Percentiles rank a stretch among this genome's conserved stretches.
Conservation (phyloP, 2,113 vertebrate genomes). For the Austrofundulus limnaeus region DNA sequence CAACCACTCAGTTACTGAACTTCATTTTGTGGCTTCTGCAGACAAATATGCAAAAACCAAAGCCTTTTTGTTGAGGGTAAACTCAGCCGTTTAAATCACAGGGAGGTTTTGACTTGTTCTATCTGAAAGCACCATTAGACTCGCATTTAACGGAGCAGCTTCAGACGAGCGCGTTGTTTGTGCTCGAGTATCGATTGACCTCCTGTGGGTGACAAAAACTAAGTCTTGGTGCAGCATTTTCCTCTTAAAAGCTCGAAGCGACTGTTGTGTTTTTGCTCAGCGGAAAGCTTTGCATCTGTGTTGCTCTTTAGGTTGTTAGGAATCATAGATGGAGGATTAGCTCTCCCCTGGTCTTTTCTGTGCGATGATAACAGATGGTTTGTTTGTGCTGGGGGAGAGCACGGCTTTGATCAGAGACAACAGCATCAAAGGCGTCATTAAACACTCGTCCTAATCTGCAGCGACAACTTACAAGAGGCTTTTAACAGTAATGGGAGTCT, state of each 20-base stretch:
- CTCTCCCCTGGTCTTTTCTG: conserved; percentile 28
- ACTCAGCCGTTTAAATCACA: conserved; percentile 35
- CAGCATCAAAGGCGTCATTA: conserved; percentile 72
- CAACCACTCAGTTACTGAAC: not conserved
- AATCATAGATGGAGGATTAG: conserved; percentile 45
- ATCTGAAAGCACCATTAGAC: conserved; percentile 27
- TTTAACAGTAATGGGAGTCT: conserved; percentile 51
- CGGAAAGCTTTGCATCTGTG: not conserved
- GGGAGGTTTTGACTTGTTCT: conserved; percentile 13
- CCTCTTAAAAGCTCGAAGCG: conserved; percentile 18
- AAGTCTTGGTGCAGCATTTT: conserved; percentile 17
- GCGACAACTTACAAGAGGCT: conserved; percentile 60
- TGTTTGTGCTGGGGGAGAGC: conserved; percentile 55
- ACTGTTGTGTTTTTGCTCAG: conserved; percentile 5
- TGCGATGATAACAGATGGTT: conserved; percentile 67
- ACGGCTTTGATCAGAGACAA: conserved; percentile 60
- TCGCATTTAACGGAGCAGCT: conserved; percentile 25
- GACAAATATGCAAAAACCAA: conserved; percentile 28
- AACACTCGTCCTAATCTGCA: conserved; percentile 67
- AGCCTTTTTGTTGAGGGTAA: conserved; percentile 5
- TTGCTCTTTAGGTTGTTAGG: conserved; percentile 24
- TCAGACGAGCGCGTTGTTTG: conserved; percentile 22
- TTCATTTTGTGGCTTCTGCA: conserved; percentile 17
- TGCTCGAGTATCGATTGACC: conserved; percentile 29
- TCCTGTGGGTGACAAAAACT: conserved; percentile 37